Percentiles rank a stretch among this genome's conserved stretches.
Evolutionary conservation across 1,140 invertebrate genomes (phyloP).

Genomic region (Drosophila sulfurigaster): DNA sequence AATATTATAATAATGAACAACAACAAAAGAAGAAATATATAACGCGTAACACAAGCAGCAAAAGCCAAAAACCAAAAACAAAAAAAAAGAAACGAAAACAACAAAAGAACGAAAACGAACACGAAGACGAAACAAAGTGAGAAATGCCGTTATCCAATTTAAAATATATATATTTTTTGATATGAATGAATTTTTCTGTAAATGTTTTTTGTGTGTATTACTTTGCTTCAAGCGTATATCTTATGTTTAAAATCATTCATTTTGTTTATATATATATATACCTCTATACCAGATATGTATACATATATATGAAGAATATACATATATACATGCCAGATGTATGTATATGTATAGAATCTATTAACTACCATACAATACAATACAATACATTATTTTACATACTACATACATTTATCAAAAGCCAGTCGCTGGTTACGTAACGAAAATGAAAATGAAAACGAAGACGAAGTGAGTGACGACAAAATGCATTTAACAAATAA

Average conservation of each 20-base stretch:
- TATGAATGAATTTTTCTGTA: constrained; percentile 39
- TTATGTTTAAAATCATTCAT: constrained; percentile 39
- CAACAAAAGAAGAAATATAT: constrained; percentile 3
- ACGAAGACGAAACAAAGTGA: background rate
- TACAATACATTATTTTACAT: constrained; percentile 44
- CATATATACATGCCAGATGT: constrained; percentile 12
- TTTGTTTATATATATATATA: constrained; percentile 22
- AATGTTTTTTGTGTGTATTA: constrained; percentile 44
- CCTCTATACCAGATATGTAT: constrained; percentile 4
- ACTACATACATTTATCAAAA: constrained; percentile 49
- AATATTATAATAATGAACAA: constrained; percentile 11
- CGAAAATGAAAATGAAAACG: too few species aligned
- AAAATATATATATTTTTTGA: constrained; percentile 33
- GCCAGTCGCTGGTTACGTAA: constrained; percentile 38
- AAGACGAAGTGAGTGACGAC: constrained; percentile 29
- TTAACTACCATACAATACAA: constrained; percentile 18
- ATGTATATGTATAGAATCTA: constrained; percentile 9
- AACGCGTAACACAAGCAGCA: constrained; percentile 24
- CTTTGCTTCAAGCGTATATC: constrained; percentile 48
- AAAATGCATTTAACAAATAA: constrained; percentile 38
- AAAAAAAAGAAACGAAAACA: constrained; percentile 25
- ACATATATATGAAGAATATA: constrained; percentile 3
- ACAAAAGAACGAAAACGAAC: constrained; percentile 10
- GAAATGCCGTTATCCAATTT: constrained; percentile 29
- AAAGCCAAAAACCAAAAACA: constrained; percentile 27